A percentile compares a stretch with the other conserved stretches of the same genome.
Conservation (phyloP, 2,113 vertebrate genomes). For the Trematomus loennbergii region DNA sequence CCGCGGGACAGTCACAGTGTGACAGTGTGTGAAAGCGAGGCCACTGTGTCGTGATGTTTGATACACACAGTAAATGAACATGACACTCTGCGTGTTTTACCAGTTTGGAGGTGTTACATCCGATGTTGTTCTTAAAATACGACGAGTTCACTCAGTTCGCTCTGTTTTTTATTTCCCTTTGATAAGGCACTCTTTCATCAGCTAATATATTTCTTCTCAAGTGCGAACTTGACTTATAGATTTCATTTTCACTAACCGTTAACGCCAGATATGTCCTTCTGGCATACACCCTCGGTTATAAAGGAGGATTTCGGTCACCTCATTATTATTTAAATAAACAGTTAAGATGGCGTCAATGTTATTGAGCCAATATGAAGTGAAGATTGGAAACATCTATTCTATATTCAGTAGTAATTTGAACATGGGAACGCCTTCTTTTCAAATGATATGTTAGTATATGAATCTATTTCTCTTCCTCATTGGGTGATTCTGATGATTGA, state of each 20-base stretch:
- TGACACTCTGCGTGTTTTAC: conserved; percentile 21
- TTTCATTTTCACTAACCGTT: conserved; percentile 54
- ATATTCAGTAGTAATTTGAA: conserved; percentile 11
- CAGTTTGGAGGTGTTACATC: conserved; percentile 19
- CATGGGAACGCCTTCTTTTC: background rate
- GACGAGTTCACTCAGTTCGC: background rate
- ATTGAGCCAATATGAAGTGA: conserved; percentile 56
- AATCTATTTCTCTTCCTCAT: background rate
- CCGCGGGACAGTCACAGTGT: conserved; percentile 11
- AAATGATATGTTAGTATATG: conserved; percentile 38
- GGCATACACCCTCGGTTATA: conserved; percentile 42
- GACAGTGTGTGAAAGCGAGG: conserved; percentile 29
- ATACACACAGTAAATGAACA: conserved; percentile 20
- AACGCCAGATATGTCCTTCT: conserved; percentile 42
- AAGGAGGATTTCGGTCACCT: conserved; percentile 50
- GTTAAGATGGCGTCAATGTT: conserved; percentile 57
- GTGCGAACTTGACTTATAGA: conserved; percentile 48
- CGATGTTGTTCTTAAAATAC: background rate
- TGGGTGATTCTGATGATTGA: conserved; percentile 2
- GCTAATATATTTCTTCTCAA: conserved; percentile 19
- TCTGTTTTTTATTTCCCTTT: background rate
- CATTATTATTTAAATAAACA: conserved; percentile 69
- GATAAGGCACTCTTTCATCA: conserved; percentile 1
- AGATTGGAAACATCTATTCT: conserved; percentile 65
- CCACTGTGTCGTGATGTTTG: background rate